Evolutionary conservation across 2,113 vertebrate species (phyloP).

Genomic region (Trematocara marginatum): DNA sequence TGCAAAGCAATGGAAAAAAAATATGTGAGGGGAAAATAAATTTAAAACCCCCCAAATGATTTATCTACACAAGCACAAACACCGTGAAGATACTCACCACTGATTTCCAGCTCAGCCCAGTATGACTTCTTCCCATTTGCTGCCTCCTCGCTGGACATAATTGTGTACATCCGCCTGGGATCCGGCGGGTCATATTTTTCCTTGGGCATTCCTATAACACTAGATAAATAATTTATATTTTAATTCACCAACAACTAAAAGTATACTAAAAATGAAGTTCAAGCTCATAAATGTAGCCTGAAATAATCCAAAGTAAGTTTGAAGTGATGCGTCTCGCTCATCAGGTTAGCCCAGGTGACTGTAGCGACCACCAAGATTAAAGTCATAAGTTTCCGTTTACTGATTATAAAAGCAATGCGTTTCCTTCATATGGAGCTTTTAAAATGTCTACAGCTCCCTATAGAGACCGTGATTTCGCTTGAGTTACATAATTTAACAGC

Average conservation of each 20-base stretch:
- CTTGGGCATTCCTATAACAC: conserved; percentile 96
- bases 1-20: not conserved
- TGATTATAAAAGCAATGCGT: not conserved
- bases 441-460: not conserved
- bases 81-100: conserved; percentile 76
- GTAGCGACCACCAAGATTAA: not conserved
- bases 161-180: conserved; percentile 98
- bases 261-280: not conserved
- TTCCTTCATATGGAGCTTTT: not conserved
- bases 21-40: not conserved
- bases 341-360: not conserved
- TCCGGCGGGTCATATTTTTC: conserved; percentile 99
- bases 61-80: not conserved
- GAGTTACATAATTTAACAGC: conserved; percentile 39
- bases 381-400: not conserved
- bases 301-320: not conserved
- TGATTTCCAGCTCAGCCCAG: conserved; percentile 99
- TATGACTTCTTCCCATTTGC: conserved; percentile 97
- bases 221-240: not conserved
- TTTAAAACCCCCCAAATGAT: not conserved
- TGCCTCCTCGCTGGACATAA: conserved; percentile 97
- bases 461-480: not conserved
- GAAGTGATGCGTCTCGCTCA: not conserved
- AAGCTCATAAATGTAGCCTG: not conserved
- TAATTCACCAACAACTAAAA: not conserved